Base-by-base conservation (phyloP, 2,113 vertebrate genomes). In the Apistogramma diplotaenia region DNA sequence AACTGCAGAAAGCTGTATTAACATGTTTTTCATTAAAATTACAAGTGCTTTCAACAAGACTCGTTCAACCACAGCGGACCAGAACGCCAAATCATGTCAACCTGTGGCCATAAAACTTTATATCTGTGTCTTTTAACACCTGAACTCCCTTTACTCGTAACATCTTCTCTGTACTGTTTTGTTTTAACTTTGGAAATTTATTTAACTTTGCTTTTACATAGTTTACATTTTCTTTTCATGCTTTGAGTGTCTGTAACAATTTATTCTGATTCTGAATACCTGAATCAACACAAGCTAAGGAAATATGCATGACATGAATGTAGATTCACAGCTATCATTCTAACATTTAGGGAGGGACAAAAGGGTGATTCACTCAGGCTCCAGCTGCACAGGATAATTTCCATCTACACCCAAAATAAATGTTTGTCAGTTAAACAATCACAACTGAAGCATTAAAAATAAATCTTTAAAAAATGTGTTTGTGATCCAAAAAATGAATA, bases 81-180 rank as follows among this genome's bases (percentile, higher is more conserved):
- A 40, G n/a, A 25, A 65, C 1, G 0, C 9, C 2, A 65, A 65
- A 65, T 65, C 37, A 65, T 43, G 9, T 21, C 16, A 43, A 46
- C 5, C 15, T 46, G 43, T 46, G 43, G 15, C 43, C 1, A 25
- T 16, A 15, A 18, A 0, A 16, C 0, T 33, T 6, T 4, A 43
- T 21, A 43, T 18, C 40, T 25, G 33, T 25, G 33, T 1, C 61
- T 65, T 65, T 10, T 43, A 13, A 43, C 40, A 10, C 13, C 61
- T 65, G 8, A 25, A 65, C 40, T 43, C 16, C 43, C 25, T 65
- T 65, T 8, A 43, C 35, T 37, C 8, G 33, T 33, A 33, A 33
- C 8, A 33, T 8, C 33, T 33, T 43, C 35, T 65, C 4, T 65
- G 25, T 43, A 43, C 21, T 65, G 37, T 65, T 43, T 40, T 43